These are phyloP conservation scores for Pristionchus arcanus DNA, from an alignment of 2,888 invertebrate genomes.

Conservation along the genomic window DNA sequence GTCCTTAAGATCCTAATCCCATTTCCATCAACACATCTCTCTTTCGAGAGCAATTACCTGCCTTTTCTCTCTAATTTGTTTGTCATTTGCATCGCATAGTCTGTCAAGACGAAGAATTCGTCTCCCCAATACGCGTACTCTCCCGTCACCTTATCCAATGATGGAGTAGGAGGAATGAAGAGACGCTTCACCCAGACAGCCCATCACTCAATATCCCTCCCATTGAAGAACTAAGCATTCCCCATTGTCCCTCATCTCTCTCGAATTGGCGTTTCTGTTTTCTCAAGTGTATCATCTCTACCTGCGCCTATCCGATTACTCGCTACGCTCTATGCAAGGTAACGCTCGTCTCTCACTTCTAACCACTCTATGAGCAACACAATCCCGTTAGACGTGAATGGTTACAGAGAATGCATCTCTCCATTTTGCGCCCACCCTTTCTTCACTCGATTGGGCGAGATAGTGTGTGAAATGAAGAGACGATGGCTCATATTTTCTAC, in stretches of 20 bases:
- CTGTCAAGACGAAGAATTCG: too few relatives aligned
- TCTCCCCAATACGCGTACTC: too few relatives aligned
- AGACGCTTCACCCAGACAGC: too few relatives aligned
- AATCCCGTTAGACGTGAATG: neutral
- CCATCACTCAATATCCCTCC: neutral
- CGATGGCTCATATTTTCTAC: neutral
- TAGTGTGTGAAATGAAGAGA: conserved; percentile 1
- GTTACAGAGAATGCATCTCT: neutral
- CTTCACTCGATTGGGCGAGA: neutral
- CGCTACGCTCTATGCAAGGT: neutral
- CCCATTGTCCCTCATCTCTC: conserved; percentile 5
- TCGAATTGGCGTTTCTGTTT: conserved; percentile 30
- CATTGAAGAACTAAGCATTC: conserved; percentile 30
- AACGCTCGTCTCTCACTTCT: neutral
- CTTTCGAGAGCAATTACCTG: too few relatives aligned
- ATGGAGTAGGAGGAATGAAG: too few relatives aligned
- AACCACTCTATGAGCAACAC: neutral
- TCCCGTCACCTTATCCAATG: too few relatives aligned
- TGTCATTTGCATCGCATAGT: neutral
- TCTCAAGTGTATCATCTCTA: conserved; percentile 37
- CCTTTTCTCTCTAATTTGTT: too few relatives aligned
- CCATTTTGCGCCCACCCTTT: neutral
- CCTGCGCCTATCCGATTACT: neutral
- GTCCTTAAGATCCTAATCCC: too few relatives aligned
- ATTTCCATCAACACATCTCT: too few relatives aligned